phyloP scores from a whole-genome alignment of 2,888 invertebrate genomes.

The Thysanoteuthis rhombus region DNA sequence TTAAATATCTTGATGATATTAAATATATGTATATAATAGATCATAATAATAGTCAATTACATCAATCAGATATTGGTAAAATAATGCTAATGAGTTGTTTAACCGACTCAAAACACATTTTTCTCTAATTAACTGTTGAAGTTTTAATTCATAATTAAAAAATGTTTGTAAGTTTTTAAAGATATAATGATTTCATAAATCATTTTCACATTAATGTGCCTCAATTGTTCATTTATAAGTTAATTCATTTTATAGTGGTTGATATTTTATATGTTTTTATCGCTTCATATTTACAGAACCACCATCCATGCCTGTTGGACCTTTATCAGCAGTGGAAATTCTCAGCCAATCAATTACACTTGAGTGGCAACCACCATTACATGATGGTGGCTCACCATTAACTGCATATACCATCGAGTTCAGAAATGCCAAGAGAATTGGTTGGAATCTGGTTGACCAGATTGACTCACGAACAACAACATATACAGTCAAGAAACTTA shows the following conservation, averaged over 20 bases:
- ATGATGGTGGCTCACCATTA: slow-evolving; percentile 57
- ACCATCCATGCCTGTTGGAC: slow-evolving; percentile 48
- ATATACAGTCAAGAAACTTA: slow-evolving; percentile 47
- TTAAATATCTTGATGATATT: neutral
- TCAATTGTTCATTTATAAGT: too few species aligned
- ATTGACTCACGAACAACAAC: slow-evolving; percentile 41
- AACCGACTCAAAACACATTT: too few species aligned
- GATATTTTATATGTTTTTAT: neutral
- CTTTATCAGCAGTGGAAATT: slow-evolving; percentile 39
- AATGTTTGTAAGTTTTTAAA: too few species aligned
- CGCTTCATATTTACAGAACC: slow-evolving; percentile 40
- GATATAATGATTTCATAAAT: too few species aligned
- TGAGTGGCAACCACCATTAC: slow-evolving; percentile 64
- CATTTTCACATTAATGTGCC: too few species aligned
- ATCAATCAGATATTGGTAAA: too few species aligned
- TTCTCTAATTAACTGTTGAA: too few species aligned
- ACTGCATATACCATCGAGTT: slow-evolving; percentile 52
- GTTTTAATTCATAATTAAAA: too few species aligned
- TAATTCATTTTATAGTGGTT: neutral
- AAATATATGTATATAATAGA: too few species aligned
- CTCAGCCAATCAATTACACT: slow-evolving; percentile 46
- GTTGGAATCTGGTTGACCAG: slow-evolving; percentile 48
- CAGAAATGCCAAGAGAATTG: slow-evolving; percentile 38
- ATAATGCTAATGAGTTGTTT: too few species aligned
- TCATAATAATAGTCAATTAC: too few species aligned